Base-by-base conservation (phyloP, 2,888 invertebrate species). In the Spodoptera picta region DNA sequence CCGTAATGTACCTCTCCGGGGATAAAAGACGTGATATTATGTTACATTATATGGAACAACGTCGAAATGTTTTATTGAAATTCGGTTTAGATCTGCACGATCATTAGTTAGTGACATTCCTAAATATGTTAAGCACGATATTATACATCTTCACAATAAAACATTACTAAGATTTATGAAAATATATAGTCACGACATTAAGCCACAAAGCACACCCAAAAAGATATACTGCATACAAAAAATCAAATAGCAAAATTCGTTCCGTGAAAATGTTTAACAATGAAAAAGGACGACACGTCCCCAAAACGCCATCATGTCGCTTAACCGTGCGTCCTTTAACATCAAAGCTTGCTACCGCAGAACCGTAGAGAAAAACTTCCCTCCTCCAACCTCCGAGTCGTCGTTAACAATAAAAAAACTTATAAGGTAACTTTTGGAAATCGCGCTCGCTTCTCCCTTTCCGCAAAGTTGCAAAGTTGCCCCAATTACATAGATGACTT, bases 401-500 rank as follows among this genome's bases (percentile, higher is more conserved):
- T 69, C 71, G 73, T 73, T 73, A 73, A 78, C 79, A 80, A 78
- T 78, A 80, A 79, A 80, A 36, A 79, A 78, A 76, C 80, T 79
- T 78, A 78, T 60, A 72, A 60, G 73, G 47, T 48, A 66, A 75
- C 56, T 74, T 79, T 77, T 41, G 45, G 49, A 64, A 76, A 78
- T n/a, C n/a, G n/a, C n/a, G n/a, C n/a, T n/a, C n/a, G n/a, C n/a
- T n/a, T n/a, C n/a, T 75, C 75, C 80, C 82, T 79, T 83, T 80
- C 73, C 73, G 51, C 75, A 63, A 70, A 83, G 82, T 85, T 84
- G 76, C 77, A 73, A 84, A 84, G 80, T 84, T 84, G 74, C 79
- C 75, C 82, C 86, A 86, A 86, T 86, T 86, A 86, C 81, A 86
- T 80, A 80, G 83, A 86, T 86, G 86, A 86, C 86, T 86, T 81